Conservation (phyloP, 2,797 vertebrate genomes). For the Oryzias sinensis region DNA sequence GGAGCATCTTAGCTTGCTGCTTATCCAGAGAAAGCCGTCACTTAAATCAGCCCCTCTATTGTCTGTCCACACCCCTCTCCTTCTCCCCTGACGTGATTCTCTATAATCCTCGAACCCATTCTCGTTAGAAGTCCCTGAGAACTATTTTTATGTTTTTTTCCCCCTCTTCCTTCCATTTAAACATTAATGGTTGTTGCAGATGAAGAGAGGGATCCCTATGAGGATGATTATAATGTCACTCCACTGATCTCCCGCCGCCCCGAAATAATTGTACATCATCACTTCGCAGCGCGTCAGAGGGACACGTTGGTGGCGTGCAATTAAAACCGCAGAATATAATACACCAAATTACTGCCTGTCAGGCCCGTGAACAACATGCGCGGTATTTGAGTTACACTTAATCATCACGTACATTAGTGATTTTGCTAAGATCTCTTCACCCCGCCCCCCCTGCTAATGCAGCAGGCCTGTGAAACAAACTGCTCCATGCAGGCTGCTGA, state of each 20-base stretch:
- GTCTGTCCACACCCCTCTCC: conserved; percentile 71
- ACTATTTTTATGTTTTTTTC: conserved; percentile 80
- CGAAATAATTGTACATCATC: conserved; percentile 99
- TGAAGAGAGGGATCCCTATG: conserved; percentile 92
- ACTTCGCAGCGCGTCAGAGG: conserved; percentile 98
- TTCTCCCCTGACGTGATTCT: conserved; percentile 74
- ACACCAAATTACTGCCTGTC: conserved; percentile 99
- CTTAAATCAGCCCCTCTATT: conserved; percentile 76
- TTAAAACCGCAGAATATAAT: conserved; percentile 99
- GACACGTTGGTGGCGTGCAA: conserved; percentile 97
- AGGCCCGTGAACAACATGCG: conserved; percentile 97
- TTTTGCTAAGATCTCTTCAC: conserved; percentile 91
- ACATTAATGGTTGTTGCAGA: conserved; percentile 93
- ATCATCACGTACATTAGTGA: conserved; percentile 99
- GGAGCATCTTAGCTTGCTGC: conserved; percentile 76
- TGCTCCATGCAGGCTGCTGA: conserved; percentile 80
- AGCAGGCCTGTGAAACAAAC: conserved; percentile 83
- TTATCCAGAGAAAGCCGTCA: conserved; percentile 81
- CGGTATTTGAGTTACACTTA: conserved; percentile 99
- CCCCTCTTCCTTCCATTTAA: conserved; percentile 68
- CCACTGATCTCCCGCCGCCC: conserved; percentile 96
- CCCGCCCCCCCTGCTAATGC: conserved; percentile 65
- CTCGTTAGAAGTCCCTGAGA: conserved; percentile 85
- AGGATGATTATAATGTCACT: conserved; percentile 99
- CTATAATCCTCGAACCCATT: conserved; percentile 87